Percentiles rank a stretch among this genome's conserved stretches.
These are phyloP conservation scores for Nyctereutes procyonoides DNA, from an alignment of 2,113 vertebrate species.

Conservation along the genomic window DNA sequence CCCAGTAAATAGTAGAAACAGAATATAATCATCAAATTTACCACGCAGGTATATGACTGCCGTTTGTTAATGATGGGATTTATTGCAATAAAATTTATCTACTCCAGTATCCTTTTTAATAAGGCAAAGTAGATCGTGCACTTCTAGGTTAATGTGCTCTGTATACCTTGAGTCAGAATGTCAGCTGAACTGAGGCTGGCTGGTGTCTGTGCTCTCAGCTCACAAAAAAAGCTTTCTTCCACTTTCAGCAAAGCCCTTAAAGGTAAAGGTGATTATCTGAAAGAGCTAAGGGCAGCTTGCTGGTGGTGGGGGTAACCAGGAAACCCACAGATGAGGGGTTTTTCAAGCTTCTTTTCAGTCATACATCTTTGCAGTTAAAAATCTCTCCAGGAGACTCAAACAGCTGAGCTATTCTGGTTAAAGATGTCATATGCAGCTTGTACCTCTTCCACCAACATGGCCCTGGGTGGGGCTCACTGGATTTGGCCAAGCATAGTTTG, in stretches of 20 bases:
- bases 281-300: neutral
- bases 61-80: constrained; percentile 72
- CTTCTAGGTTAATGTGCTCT: constrained; percentile 38
- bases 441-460: neutral
- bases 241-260: neutral
- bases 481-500: neutral
- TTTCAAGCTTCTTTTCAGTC: neutral
- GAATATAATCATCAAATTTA: constrained; percentile 73
- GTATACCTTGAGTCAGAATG: constrained; percentile 8
- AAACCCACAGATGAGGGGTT: neutral
- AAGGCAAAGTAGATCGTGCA: constrained; percentile 48
- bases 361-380: neutral
- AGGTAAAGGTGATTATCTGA: neutral
- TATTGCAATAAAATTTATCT: constrained; percentile 77
- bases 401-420: neutral
- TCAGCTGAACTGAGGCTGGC: neutral
- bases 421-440: neutral
- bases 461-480: neutral
- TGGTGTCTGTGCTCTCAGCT: neutral
- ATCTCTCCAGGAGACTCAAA: neutral
- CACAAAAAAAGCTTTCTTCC: neutral
- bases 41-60: neutral
- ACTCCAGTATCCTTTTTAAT: constrained; percentile 77
- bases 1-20: constrained; percentile 48
- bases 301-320: neutral